These are phyloP conservation scores for Megaceryle alcyon DNA, from an alignment of 2,797 vertebrate genomes.

Conservation along the genomic window DNA sequence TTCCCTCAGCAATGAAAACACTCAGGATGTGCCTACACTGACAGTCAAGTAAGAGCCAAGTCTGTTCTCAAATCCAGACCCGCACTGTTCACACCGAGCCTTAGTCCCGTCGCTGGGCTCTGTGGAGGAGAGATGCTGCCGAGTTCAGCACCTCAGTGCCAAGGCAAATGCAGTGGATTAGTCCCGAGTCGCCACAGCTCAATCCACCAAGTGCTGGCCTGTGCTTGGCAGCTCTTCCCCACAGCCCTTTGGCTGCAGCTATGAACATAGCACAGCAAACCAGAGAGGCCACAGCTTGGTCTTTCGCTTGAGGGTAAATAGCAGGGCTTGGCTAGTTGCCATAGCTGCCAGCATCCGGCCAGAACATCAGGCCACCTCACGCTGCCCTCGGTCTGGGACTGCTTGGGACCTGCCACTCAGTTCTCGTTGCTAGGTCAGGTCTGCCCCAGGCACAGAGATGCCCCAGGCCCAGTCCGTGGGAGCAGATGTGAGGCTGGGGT, in stretches of 20 bases:
- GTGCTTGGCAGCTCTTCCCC: not conserved
- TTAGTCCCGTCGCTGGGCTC: rapidly evolving
- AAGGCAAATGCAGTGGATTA: rapidly evolving
- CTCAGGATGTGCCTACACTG: not conserved
- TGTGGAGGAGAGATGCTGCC: not conserved
- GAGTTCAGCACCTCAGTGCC: not conserved
- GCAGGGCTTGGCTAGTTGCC: not conserved
- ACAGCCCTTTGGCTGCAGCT: not conserved
- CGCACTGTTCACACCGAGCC: rapidly evolving
- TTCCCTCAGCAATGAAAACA: not conserved
- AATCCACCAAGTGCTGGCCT: not conserved
- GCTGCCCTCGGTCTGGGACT: not conserved
- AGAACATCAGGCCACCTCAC: rapidly evolving
- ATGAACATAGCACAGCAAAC: not conserved
- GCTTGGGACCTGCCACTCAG: not conserved
- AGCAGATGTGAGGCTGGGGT: rapidly evolving
- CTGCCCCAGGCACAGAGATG: not conserved
- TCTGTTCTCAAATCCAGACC: not conserved
- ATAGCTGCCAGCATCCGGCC: not conserved
- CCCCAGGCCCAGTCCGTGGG: not conserved
- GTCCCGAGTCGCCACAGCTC: not conserved
- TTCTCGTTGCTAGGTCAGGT: not conserved
- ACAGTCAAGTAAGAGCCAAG: not conserved
- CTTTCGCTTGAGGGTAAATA: not conserved
- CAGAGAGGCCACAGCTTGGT: not conserved